A percentile compares a stretch with the other conserved stretches of the same genome.
These are phyloP conservation scores for Sinocyclocheilus anophthalmus DNA, from an alignment of 2,113 vertebrate species.

Conservation along the genomic window DNA sequence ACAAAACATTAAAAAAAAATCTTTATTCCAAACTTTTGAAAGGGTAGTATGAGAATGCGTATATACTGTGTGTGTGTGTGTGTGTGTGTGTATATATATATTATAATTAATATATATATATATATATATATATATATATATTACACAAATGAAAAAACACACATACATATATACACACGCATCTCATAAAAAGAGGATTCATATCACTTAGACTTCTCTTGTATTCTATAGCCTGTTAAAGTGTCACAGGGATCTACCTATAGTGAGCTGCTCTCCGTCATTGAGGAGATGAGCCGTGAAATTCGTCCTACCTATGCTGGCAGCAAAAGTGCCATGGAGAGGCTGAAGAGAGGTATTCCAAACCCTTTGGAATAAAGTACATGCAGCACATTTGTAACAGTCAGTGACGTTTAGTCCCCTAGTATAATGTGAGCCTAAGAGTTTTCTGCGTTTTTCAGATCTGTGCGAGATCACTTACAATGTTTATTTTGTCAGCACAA, in stretches of 20 bases:
- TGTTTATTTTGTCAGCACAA: neutral
- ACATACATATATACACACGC: too few relatives aligned
- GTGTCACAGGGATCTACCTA: conserved; percentile 94
- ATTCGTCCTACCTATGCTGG: conserved; percentile 95
- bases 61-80: too few relatives aligned
- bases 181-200: too few relatives aligned
- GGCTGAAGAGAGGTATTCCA: conserved; percentile 89
- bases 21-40: too few relatives aligned
- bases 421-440: neutral
- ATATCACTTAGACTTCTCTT: conserved; percentile 15
- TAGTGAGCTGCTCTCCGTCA: conserved; percentile 93
- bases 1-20: too few relatives aligned
- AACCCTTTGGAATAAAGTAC: neutral
- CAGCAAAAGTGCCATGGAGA: conserved; percentile 97
- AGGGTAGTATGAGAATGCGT: too few relatives aligned
- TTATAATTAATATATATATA: too few relatives aligned
- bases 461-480: neutral
- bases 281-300: conserved; percentile 97
- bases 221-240: conserved; percentile 83
- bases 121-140: too few relatives aligned
- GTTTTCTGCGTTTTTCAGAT: neutral
- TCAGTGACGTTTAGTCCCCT: neutral
- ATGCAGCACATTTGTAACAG: neutral
- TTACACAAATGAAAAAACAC: too few relatives aligned
- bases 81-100: too few relatives aligned